These are phyloP conservation scores for Meloe dianella DNA, from an alignment of 2,888 invertebrate species.

Conservation along the genomic window DNA sequence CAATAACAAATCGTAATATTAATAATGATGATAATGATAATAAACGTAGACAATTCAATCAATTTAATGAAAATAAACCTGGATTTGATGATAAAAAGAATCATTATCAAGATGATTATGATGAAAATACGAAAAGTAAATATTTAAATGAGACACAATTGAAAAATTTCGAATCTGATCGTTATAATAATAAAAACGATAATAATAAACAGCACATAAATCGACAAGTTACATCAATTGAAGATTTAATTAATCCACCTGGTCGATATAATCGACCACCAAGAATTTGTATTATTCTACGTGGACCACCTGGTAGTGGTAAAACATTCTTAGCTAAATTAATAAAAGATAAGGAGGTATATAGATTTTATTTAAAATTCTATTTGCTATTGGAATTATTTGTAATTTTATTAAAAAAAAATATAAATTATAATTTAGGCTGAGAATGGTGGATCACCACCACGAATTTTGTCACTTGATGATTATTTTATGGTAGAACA, in stretches of 20 bases:
- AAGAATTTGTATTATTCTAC: constrained; percentile 82
- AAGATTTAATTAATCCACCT: constrained; percentile 82
- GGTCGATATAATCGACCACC: constrained; percentile 80
- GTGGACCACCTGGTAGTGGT: constrained; percentile 94
- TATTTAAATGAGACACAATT: not conserved
- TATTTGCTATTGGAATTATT: not conserved
- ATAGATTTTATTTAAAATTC: constrained; percentile 24
- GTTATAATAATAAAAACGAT: constrained; percentile 12
- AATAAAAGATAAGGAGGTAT: constrained; percentile 82
- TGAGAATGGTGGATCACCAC: constrained; percentile 86
- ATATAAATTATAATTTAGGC: no score
- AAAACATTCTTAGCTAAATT: constrained; percentile 90
- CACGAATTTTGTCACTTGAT: constrained; percentile 90
- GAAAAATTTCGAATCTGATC: not conserved
- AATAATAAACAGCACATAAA: constrained; percentile 14
- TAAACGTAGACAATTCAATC: constrained; percentile 36
- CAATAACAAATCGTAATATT: constrained; percentile 16
- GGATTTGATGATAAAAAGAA: constrained; percentile 42
- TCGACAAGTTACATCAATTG: constrained; percentile 67
- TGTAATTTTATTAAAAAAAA: not conserved
- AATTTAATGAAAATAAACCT: constrained; percentile 42
- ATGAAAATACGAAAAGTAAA: not conserved
- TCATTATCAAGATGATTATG: constrained; percentile 23
- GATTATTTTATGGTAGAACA: constrained; percentile 94
- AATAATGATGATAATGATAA: constrained; percentile 24